Evolutionary conservation across 2,797 vertebrate species (phyloP).

Genomic region (Etheostoma perlongum): DNA sequence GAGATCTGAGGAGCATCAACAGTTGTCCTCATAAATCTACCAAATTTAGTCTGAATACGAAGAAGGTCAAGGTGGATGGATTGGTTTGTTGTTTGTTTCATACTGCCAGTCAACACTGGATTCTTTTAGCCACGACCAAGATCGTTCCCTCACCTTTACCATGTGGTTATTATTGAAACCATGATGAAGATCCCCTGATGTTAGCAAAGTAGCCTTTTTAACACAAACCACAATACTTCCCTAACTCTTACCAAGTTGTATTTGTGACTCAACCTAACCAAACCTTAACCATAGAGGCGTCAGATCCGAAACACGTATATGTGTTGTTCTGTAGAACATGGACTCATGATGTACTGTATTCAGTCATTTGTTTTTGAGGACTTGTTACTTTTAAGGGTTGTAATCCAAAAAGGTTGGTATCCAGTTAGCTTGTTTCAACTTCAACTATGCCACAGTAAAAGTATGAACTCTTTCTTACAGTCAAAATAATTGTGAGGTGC

Average conservation of each 20-base stretch:
- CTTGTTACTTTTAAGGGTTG: not conserved
- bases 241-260: too few species aligned
- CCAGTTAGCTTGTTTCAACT: not conserved
- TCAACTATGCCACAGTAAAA: not conserved
- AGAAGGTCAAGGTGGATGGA: not conserved
- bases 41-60: not conserved
- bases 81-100: not conserved
- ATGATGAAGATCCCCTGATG: not conserved
- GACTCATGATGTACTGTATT: not conserved
- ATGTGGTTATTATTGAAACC: not conserved
- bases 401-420: not conserved
- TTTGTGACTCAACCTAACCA: not conserved
- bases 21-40: too few species aligned
- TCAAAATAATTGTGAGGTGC: too few species aligned
- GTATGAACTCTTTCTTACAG: not conserved
- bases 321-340: too few species aligned
- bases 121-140: not conserved
- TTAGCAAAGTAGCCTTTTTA: not conserved
- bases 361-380: not conserved
- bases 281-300: not conserved
- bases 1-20: too few species aligned
- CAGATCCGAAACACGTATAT: not conserved
- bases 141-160: not conserved
- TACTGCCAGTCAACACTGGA: not conserved
- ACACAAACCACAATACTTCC: not conserved